Evolutionary conservation across 2,113 vertebrate species (phyloP).

Genomic region (Hemibagrus wyckioides): DNA sequence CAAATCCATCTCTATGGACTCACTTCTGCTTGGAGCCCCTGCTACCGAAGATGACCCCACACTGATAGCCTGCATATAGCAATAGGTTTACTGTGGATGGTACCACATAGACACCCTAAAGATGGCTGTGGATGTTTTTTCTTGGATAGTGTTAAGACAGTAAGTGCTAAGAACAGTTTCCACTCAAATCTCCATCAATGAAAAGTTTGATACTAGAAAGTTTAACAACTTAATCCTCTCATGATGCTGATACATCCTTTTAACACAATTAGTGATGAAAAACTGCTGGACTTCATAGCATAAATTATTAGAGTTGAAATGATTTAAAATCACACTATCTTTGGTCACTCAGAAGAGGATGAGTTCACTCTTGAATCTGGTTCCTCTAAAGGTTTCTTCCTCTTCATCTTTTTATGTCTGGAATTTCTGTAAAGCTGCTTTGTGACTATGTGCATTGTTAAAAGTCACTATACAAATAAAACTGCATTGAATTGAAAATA

Average conservation of each 20-base stretch:
- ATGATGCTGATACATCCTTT: too few relatives aligned
- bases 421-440: neutral
- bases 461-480: neutral
- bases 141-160: neutral
- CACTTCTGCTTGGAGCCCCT: neutral
- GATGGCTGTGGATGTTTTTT: neutral
- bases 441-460: neutral
- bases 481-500: neutral
- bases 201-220: too few relatives aligned
- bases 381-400: too few relatives aligned
- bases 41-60: neutral
- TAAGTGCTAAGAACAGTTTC: neutral
- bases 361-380: too few relatives aligned
- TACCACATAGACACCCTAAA: neutral
- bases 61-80: neutral
- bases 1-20: neutral
- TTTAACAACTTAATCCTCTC: too few relatives aligned
- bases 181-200: too few relatives aligned
- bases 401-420: neutral
- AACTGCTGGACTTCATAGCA: too few relatives aligned
- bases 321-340: too few relatives aligned
- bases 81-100: neutral
- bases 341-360: too few relatives aligned
- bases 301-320: too few relatives aligned
- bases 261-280: too few relatives aligned